These are phyloP conservation scores for Delphinus delphis DNA, from an alignment of 2,113 vertebrate genomes.

Conservation along the genomic window DNA sequence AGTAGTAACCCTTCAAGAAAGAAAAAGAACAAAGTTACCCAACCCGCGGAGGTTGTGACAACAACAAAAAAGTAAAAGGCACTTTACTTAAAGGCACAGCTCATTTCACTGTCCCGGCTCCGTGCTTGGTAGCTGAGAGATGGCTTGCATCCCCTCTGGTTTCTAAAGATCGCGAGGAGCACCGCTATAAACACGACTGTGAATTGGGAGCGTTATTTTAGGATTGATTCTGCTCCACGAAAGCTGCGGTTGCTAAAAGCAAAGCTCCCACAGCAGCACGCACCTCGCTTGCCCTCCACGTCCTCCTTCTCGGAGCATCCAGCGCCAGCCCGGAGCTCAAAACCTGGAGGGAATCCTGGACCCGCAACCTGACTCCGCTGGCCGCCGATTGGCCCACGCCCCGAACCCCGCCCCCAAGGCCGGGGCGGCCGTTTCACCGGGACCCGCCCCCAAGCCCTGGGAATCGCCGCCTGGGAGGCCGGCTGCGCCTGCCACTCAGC, in stretches of 20 bases:
- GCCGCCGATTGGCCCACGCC: conserved; percentile 72
- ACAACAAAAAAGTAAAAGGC: conserved; percentile 53
- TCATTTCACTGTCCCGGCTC: not conserved
- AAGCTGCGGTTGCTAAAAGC: conserved; percentile 4
- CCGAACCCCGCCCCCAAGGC: conserved; percentile 53
- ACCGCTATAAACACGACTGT: not conserved
- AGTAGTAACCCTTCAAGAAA: not conserved
- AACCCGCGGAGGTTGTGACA: not conserved
- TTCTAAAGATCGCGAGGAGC: not conserved
- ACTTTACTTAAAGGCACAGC: conserved; percentile 53
- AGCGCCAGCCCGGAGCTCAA: not conserved
- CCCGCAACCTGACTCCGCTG: conserved; percentile 78
- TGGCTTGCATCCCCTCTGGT: not conserved
- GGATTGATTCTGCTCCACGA: not conserved
- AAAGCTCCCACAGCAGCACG: not conserved
- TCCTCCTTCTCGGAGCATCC: not conserved
- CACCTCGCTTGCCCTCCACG: not conserved
- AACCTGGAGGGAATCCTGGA: conserved; percentile 54
- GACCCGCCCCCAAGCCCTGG: conserved; percentile 30
- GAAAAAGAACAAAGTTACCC: conserved; percentile 31
- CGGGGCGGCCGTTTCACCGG: not conserved
- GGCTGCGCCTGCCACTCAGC: conserved; percentile 53
- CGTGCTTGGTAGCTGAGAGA: not conserved
- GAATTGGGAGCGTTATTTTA: not conserved
- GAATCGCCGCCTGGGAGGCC: conserved; percentile 76